Conservation (phyloP, 2,888 invertebrate species). For the Pocota personata region DNA sequence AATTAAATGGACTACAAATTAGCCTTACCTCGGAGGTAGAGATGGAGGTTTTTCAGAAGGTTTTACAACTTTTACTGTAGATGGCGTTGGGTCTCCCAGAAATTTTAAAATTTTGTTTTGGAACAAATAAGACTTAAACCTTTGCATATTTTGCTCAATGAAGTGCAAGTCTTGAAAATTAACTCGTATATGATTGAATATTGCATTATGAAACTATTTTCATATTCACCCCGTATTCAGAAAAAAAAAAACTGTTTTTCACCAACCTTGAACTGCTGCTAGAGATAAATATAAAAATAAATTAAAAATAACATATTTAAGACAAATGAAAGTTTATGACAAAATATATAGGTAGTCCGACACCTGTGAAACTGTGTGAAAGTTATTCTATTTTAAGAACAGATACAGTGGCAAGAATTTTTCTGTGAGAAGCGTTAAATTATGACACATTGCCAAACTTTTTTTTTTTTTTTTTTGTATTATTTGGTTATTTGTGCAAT, state of each 20-base stretch:
- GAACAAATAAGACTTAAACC: no score
- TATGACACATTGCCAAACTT: not conserved
- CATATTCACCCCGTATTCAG: not conserved
- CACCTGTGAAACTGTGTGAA: slow-evolving; percentile 63
- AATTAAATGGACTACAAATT: no score
- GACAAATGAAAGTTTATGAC: slow-evolving; percentile 43
- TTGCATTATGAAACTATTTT: not conserved
- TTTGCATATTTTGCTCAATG: no score
- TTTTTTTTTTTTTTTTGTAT: no score
- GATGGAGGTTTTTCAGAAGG: no score
- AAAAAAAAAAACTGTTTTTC: not conserved
- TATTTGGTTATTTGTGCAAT: not conserved
- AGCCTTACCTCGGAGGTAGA: no score
- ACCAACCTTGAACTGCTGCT: slow-evolving; percentile 52
- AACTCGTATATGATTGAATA: not conserved
- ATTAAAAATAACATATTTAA: slow-evolving; percentile 48
- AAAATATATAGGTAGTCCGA: slow-evolving; percentile 47
- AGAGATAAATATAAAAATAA: slow-evolving; percentile 30
- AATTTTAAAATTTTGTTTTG: no score
- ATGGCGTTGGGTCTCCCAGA: no score
- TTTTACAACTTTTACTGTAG: no score
- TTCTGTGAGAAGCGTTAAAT: slow-evolving; percentile 14
- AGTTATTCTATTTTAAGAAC: slow-evolving; percentile 54
- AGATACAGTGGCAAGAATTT: slow-evolving; percentile 5
- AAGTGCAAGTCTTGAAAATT: not conserved